Evolutionary conservation across 2,888 invertebrate species (phyloP).

Genomic region (Augochlorella aurata): DNA sequence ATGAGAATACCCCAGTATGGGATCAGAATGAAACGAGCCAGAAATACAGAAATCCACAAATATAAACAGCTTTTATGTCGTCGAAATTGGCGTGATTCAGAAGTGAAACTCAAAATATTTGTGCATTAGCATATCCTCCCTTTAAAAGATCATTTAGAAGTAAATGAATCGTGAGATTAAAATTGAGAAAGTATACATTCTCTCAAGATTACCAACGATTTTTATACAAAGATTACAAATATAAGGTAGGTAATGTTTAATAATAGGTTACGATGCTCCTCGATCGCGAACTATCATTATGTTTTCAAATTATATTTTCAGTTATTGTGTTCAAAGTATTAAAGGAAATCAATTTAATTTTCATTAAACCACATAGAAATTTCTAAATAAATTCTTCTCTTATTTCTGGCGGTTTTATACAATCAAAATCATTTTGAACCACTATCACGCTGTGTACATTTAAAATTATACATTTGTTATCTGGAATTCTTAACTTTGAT

Average conservation of each 20-base stretch:
- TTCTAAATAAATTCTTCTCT: no score
- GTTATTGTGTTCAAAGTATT: not conserved
- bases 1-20: not conserved
- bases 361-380: no score
- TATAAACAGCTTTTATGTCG: not conserved
- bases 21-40: slow-evolving; percentile 7
- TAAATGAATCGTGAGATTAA: not conserved
- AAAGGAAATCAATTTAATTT: not conserved
- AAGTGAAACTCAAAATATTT: not conserved
- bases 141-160: no score
- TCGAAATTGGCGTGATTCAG: not conserved
- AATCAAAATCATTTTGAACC: no score
- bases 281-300: no score
- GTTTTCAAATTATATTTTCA: no score
- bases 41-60: slow-evolving; percentile 17
- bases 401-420: no score
- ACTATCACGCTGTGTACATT: no score
- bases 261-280: no score
- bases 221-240: not conserved
- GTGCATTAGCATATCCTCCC: not conserved
- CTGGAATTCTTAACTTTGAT: no score
- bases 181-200: not conserved
- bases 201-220: not conserved
- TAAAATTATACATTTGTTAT: no score
- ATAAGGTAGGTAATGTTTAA: no score